phyloP scores from a whole-genome alignment of 2,888 invertebrate species.

The Thymelicus acteon region DNA sequence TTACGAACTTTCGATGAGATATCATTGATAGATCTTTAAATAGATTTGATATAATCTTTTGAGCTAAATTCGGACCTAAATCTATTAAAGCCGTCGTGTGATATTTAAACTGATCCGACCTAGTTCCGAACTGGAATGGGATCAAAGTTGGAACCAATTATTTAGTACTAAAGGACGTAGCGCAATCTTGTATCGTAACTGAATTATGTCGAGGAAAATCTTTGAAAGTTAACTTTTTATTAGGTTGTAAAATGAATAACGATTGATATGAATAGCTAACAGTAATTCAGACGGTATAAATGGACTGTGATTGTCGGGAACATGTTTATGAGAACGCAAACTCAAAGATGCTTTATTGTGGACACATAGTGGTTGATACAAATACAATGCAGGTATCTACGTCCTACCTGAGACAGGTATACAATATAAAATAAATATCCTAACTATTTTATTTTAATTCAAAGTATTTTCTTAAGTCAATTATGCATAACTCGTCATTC shows the following conservation, averaged over 20 bases:
- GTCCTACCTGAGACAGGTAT: too few species aligned
- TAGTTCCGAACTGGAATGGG: constrained; percentile 10
- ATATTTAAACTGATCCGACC: constrained; percentile 23
- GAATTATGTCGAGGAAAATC: constrained; percentile 1
- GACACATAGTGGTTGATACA: too few species aligned
- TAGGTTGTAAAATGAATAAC: neutral
- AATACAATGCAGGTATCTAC: too few species aligned
- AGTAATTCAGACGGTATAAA: too few species aligned
- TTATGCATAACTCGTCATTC: too few species aligned
- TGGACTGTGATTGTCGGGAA: too few species aligned
- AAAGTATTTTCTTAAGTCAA: too few species aligned
- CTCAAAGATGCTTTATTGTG: too few species aligned
- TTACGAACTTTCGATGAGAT: too few species aligned
- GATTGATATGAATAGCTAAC: neutral
- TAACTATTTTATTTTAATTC: too few species aligned
- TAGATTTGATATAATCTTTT: constrained; percentile 13
- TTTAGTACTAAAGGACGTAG: constrained; percentile 13
- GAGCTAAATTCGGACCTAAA: constrained; percentile 12
- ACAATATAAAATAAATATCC: too few species aligned
- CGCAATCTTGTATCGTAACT: constrained; percentile 9
- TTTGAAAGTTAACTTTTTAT: neutral
- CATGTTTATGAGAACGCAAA: too few species aligned
- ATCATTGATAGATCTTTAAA: neutral
- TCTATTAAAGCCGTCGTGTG: constrained; percentile 13
- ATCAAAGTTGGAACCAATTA: constrained; percentile 20